Percentiles rank a stretch among this genome's conserved stretches.
These are phyloP conservation scores for Lagopus leucura DNA, from an alignment of 2,113 vertebrate species.

Conservation along the genomic window DNA sequence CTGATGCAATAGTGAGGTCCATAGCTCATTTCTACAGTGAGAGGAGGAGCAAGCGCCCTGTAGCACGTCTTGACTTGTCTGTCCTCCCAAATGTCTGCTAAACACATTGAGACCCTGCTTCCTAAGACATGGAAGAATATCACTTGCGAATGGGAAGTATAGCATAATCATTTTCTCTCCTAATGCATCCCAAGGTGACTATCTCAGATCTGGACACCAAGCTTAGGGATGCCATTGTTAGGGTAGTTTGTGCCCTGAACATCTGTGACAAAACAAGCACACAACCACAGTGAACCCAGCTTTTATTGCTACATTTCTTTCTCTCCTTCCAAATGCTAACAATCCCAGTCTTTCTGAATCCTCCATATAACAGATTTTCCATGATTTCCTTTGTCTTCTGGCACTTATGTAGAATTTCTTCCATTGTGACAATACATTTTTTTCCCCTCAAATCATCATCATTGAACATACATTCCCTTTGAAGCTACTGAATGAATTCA, in stretches of 20 bases:
- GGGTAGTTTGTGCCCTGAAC: neutral
- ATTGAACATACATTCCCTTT: neutral
- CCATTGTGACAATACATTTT: neutral
- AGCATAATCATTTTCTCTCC: too few relatives aligned
- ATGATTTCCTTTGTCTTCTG: neutral
- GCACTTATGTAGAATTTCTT: neutral
- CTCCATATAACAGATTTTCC: neutral
- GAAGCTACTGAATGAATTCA: neutral
- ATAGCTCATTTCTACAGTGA: neutral
- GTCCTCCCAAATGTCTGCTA: too few relatives aligned
- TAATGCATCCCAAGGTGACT: neutral
- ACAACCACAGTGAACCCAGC: neutral
- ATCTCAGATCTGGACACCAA: neutral
- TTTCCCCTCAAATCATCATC: neutral
- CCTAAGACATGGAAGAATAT: too few relatives aligned
- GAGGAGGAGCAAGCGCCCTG: neutral
- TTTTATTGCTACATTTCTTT: neutral
- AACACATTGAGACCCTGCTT: too few relatives aligned
- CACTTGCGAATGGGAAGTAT: too few relatives aligned
- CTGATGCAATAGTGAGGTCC: neutral
- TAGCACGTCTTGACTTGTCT: neutral
- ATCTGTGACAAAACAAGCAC: neutral
- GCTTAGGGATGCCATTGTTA: neutral
- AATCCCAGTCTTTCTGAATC: neutral
- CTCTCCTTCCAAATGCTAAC: neutral